Base-by-base conservation (phyloP, 2,888 invertebrate species). In the Polydesmus complanatus region DNA sequence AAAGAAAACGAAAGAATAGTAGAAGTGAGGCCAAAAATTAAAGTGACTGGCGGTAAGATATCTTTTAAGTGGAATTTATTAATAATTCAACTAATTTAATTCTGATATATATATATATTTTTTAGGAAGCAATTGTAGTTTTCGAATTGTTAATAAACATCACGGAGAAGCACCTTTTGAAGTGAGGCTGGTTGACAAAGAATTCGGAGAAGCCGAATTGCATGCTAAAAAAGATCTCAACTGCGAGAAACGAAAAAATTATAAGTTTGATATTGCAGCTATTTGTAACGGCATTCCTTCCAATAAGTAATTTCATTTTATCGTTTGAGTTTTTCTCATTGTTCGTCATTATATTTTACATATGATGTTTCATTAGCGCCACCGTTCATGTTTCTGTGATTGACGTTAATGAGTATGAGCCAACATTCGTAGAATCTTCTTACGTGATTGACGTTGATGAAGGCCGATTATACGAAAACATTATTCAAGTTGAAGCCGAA, bases 371-470 rank as follows among this genome's bases (percentile, higher is more conserved):
- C n/a, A n/a, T 1, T 79, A 90, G 92, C 70, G 92, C 91, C 2
- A 89, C 90, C 48, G 90, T 94, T 58, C 89, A 91, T 77, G 91
- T 97, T 70, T 88, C 89, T 22, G 94, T 97, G 64, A 86, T 89
- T 62, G 96, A 96, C 77, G 92, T 94, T 68, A 96, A 96, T 78
- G 94, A 95, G 74, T 94, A 88, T 77, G 86, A 90, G 26, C 96
- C 96, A 1, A 85, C 85, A 64, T 96, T 95, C 78, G 80, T 86
- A 58, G 88, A 93, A 72, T 85, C 90, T 48, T 86, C 91, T 57
- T 96, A 95, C 77, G 88, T 91, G 37, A 84, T 86, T 66, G 82
- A 89, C 67, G 84, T 92, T 65, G 93, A 93, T 73, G 96, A 96
- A 73, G 93, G 93, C 1, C 81, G 87, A 18, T 76, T 93, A 27